Percentiles rank a stretch among this genome's conserved stretches.
These are phyloP conservation scores for Embidobia sp. DNA, from an alignment of 2,888 invertebrate species.

Conservation along the genomic window DNA sequence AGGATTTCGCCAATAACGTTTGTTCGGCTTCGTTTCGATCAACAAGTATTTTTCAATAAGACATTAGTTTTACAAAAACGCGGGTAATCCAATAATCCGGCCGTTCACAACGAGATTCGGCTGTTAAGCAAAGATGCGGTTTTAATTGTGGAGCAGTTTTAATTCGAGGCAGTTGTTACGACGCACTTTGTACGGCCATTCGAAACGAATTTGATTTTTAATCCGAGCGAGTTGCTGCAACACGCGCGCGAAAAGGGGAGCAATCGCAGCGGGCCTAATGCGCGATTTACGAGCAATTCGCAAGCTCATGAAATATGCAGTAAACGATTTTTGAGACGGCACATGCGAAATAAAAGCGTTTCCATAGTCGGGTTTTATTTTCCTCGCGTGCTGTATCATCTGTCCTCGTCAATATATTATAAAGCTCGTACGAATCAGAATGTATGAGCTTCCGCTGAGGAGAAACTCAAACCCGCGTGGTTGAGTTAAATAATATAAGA, in stretches of 20 bases:
- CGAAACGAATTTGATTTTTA: conserved; percentile 26
- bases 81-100: conserved; percentile 25
- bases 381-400: conserved; percentile 60
- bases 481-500: conserved; percentile 40
- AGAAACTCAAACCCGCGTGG: conserved; percentile 42
- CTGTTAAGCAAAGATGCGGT: conserved; percentile 12
- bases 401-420: conserved; percentile 64
- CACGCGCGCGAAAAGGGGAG: conserved; percentile 13
- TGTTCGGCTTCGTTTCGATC: neutral
- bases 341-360: conserved; percentile 55
- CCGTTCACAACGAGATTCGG: conserved; percentile 22
- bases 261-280: conserved; percentile 47
- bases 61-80: conserved; percentile 22
- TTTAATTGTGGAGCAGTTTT: conserved; percentile 18
- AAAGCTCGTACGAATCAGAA: conserved; percentile 55
- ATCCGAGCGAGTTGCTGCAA: conserved; percentile 30
- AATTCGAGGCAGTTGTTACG: conserved; percentile 16
- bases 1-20: neutral
- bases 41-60: conserved; percentile 13
- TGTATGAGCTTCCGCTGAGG: conserved; percentile 40
- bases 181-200: conserved; percentile 8
- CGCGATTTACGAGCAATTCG: conserved; percentile 66
- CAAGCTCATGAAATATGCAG: conserved; percentile 64
- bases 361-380: conserved; percentile 51
- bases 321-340: conserved; percentile 55